Evolutionary conservation across 2,797 vertebrate genomes (phyloP).

Genomic region (Acanthornis magna): DNA sequence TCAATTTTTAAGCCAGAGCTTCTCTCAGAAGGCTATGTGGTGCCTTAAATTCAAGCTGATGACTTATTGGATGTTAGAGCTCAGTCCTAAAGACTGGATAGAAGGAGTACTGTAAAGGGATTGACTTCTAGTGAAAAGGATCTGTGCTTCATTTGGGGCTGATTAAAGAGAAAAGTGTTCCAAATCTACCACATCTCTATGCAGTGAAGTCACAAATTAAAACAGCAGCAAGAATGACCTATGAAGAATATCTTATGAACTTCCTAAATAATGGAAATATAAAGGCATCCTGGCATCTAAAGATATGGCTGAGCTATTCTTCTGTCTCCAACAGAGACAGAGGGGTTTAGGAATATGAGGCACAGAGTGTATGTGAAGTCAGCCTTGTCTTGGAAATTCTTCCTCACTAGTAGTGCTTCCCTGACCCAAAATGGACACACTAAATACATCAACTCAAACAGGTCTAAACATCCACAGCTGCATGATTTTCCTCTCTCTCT

Average conservation of each 20-base stretch:
- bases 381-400: neutral
- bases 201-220: neutral
- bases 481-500: neutral
- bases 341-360: neutral
- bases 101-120: neutral
- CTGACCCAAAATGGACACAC: fast-evolving
- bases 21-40: neutral
- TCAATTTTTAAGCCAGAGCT: neutral
- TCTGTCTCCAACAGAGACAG: neutral
- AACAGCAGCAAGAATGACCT: neutral
- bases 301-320: neutral
- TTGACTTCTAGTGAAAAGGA: neutral
- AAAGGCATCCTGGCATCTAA: neutral
- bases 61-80: neutral
- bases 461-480: neutral
- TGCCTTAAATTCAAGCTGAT: neutral
- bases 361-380: neutral
- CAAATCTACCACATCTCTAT: neutral
- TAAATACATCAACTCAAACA: neutral
- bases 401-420: neutral
- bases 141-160: neutral
- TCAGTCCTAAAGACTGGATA: neutral
- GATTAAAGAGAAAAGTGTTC: neutral
- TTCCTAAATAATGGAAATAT: neutral
- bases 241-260: neutral